Base-by-base conservation (phyloP, 2,113 vertebrate species). In the Pangasianodon hypophthalmus region DNA sequence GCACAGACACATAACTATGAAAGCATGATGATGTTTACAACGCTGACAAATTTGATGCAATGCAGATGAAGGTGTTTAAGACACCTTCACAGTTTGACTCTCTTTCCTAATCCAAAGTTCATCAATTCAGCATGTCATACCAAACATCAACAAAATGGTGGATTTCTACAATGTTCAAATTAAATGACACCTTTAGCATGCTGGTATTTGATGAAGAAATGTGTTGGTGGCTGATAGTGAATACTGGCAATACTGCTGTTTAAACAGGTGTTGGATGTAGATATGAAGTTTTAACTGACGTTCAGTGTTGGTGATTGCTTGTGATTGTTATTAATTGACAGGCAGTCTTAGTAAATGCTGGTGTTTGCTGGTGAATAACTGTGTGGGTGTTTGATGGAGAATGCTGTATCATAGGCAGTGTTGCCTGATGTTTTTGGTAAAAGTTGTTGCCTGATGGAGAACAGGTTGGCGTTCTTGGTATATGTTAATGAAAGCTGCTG, bases 11-110 rank as follows among this genome's bases (percentile, higher is more conserved):
- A 37, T 82, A 19, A 3, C 84, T 19, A 37, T 8, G 52, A 50
- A 48, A 82, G 80, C n/a, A 14, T 21, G 79, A 14, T 29, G 52
- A 44, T 67, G 84, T 90, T 58, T 90, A 71, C 50, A 54, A 80
- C 77, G 48, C 86, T 37, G 75, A 60, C 19, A 64, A 37, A 77
- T 84, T 9, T 16, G 11, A 67, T 37, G 44, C 7, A 16, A 37
- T 41, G 32, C 18, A 24, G 81, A 83, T 26, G 54, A 58, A 58
- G 24, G 48, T 56, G 50, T 82, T 82, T 32, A 56, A 82, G n/a
- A 19, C 29, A 7, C 18, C 16, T 29, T n/a, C 75, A 29, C 10
- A 1, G 44, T 79, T 46, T 24, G 73, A 77, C 18, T 75, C 71
- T 16, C n/a, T 69, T 77, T 77, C 41, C 71, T 21, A 3, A n/a